Conservation (phyloP, 1,140 invertebrate genomes). For the Leptinotarsa texana region DNA sequence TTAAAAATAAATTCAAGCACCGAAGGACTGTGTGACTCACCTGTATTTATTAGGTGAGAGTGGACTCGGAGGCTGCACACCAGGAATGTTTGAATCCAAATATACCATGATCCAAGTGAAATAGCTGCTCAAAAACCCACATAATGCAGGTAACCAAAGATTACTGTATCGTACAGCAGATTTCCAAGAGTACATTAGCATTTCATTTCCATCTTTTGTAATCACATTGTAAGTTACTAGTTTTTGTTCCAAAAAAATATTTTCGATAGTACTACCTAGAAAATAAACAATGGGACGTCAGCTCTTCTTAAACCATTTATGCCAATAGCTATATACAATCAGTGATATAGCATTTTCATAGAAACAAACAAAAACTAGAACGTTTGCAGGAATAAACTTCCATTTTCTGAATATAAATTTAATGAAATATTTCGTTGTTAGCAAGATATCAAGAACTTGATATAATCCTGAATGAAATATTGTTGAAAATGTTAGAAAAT, state of each 20-base stretch:
- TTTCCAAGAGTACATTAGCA: constrained; percentile 45
- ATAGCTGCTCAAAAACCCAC: constrained; percentile 49
- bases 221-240: constrained; percentile 43
- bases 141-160: constrained; percentile 50
- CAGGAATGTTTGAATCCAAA: constrained; percentile 59
- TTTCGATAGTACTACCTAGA: constrained; percentile 42
- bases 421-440: no score
- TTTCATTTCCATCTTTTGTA: constrained; percentile 44
- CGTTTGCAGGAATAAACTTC: no score
- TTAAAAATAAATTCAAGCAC: no score
- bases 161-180: constrained; percentile 43
- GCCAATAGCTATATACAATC: no score
- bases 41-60: constrained; percentile 54
- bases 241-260: constrained; percentile 43
- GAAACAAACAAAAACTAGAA: no score
- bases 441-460: no score
- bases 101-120: constrained; percentile 59
- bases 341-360: no score
- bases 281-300: constrained; percentile 28
- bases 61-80: constrained; percentile 57
- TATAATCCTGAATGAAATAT: no score
- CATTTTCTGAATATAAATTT: no score
- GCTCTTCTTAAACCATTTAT: constrained; percentile 21
- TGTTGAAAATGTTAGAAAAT: no score
- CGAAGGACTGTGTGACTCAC: constrained; percentile 32